These are phyloP conservation scores for Poliocrania exsul DNA, from an alignment of 2,797 vertebrate genomes.

Conservation along the genomic window DNA sequence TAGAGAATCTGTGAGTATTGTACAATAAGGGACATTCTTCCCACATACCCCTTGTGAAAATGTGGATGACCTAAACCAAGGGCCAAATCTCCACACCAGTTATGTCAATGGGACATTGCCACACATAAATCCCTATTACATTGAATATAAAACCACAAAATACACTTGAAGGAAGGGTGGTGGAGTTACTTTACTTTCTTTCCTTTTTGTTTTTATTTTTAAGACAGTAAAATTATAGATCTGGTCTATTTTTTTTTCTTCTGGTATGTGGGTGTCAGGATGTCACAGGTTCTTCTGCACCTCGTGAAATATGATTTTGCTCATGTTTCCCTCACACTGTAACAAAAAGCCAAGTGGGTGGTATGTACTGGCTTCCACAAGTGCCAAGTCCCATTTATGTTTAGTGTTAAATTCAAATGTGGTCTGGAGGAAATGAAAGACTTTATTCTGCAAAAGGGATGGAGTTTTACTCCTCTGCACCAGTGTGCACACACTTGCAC, in stretches of 20 bases:
- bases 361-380: conserved; percentile 4
- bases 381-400: not conserved
- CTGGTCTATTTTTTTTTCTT: not conserved
- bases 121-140: not conserved
- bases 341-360: conserved; percentile 20
- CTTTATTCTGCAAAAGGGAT: not conserved
- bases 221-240: not conserved
- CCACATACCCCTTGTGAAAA: not conserved
- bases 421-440: not conserved
- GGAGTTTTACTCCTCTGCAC: not conserved
- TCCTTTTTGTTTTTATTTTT: not conserved
- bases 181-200: not conserved
- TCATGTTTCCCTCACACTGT: not conserved
- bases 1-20: not conserved
- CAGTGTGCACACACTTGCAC: not conserved
- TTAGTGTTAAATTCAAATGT: not conserved
- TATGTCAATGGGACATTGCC: not conserved
- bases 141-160: not conserved
- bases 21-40: not conserved
- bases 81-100: not conserved
- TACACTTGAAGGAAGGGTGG: not conserved
- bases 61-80: not conserved
- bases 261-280: conserved; percentile 9
- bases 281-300: conserved; percentile 12
- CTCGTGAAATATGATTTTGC: not conserved